Evolutionary conservation across 2,113 vertebrate genomes (phyloP).

Genomic region (Riparia riparia): DNA sequence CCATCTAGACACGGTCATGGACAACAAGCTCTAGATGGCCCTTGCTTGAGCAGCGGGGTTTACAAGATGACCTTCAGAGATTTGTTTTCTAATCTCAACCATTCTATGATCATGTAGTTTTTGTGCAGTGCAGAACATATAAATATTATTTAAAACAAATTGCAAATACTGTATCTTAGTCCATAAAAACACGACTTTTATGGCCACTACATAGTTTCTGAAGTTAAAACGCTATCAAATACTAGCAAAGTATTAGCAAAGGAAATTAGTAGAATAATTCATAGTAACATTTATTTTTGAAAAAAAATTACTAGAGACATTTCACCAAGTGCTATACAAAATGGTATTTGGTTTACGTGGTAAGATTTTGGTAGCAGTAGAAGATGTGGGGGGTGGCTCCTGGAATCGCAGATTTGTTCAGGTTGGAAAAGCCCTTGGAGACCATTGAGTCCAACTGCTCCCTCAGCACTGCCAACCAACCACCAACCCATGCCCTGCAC

Average conservation of each 20-base stretch:
- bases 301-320: background rate
- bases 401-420: background rate
- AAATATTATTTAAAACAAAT: background rate
- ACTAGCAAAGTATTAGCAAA: background rate
- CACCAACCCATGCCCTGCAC: background rate
- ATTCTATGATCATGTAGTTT: background rate
- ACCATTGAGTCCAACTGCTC: fast-evolving
- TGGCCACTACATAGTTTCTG: background rate
- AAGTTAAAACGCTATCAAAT: background rate
- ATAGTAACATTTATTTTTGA: background rate
- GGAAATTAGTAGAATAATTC: background rate
- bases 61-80: background rate
- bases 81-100: background rate
- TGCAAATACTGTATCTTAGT: background rate
- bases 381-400: background rate
- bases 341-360: background rate
- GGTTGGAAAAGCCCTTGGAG: background rate
- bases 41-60: background rate
- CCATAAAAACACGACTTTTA: background rate
- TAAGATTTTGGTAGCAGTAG: background rate
- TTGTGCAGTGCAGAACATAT: background rate
- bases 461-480: background rate
- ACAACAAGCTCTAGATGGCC: background rate
- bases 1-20: background rate
- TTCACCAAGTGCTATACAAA: background rate